Evolutionary conservation across 2,113 vertebrate species (phyloP).

Genomic region (Ictalurus punctatus): DNA sequence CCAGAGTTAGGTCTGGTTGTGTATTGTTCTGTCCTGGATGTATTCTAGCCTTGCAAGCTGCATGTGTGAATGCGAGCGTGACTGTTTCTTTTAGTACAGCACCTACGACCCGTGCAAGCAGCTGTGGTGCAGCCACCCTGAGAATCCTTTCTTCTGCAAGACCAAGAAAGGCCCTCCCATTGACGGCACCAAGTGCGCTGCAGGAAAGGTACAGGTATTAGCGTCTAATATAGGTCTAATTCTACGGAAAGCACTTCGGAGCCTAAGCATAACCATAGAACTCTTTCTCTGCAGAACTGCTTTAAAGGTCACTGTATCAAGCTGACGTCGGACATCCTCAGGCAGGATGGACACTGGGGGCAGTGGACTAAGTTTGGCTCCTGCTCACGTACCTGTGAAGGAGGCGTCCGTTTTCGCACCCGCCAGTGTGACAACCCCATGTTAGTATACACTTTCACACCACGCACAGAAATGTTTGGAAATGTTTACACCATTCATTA

Average conservation of each 20-base stretch:
- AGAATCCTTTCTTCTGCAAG: constrained; percentile 95
- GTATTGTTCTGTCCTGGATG: neutral
- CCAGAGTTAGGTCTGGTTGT: neutral
- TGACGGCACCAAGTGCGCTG: constrained; percentile 92
- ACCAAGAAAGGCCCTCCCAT: constrained; percentile 95
- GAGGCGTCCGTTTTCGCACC: constrained; percentile 85
- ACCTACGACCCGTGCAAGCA: constrained; percentile 92
- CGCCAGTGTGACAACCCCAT: constrained; percentile 88
- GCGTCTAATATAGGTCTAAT: neutral
- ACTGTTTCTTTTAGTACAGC: constrained; percentile 80
- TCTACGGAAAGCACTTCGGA: neutral
- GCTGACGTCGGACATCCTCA: constrained; percentile 87
- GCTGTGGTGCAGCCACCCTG: constrained; percentile 92
- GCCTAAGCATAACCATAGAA: neutral
- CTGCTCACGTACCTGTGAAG: constrained; percentile 91
- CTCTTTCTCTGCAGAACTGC: constrained; percentile 78
- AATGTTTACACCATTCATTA: neutral
- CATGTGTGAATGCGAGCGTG: constrained; percentile 50
- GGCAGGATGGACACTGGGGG: constrained; percentile 92
- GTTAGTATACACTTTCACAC: constrained; percentile 61
- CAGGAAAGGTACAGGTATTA: constrained; percentile 80
- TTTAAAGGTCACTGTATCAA: constrained; percentile 95
- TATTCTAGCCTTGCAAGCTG: constrained; percentile 12
- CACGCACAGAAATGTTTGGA: neutral
- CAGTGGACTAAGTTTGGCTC: constrained; percentile 88